Evolutionary conservation across 1,140 invertebrate genomes (phyloP), one percentile per base, ranked within the genome.

Genomic region (Lanistes nyassanus): DNA sequence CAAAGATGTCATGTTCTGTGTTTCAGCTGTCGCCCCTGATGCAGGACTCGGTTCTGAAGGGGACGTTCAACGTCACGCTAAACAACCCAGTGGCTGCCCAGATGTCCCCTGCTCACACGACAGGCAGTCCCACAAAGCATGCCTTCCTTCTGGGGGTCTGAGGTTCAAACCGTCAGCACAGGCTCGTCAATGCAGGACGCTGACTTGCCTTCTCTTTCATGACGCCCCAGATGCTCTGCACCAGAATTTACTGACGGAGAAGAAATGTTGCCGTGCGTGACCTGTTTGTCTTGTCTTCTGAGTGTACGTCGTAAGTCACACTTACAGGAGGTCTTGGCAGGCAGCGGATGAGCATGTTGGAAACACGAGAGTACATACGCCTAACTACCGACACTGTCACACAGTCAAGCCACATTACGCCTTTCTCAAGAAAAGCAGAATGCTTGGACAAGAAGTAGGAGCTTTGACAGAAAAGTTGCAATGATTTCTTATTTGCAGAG

Each of bases 41-140:
- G 31, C 87, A 88, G 74, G 88, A 89, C 66, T 88, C 88, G 53
- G 85, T 89, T 26, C 76, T 89, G 47, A 83, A 82, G 55, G 88
- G 88, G 73, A 89, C 88, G 47, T 89, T 89, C 80, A 89, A 89
- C 79, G 84, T 86, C n/a, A 89, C 87, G 0, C 80, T 89, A 29
- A 86, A 86, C 82, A 89, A 89, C 79, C 88, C 88, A 34, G 80
- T 88, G 9, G 77, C 83, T 21, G 81, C 84, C n/a, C 80, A 80
- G 23, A 66, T 85, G 64, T 78, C 76, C 16, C 67, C 80, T 5
- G 72, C 76, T 9, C 83, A 83, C 39, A 78, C 80, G 37, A 67
- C 76, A 13, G 75, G 75, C 62, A 74, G 74, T 62, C 81, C 82
- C 65, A 79, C 82, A 29, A 87, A 86, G 79, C 87, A 88, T 77